Evolutionary conservation across 2,797 vertebrate genomes (phyloP), one percentile per base, ranked within the genome.

Genomic region (Semotilus atromaculatus): DNA sequence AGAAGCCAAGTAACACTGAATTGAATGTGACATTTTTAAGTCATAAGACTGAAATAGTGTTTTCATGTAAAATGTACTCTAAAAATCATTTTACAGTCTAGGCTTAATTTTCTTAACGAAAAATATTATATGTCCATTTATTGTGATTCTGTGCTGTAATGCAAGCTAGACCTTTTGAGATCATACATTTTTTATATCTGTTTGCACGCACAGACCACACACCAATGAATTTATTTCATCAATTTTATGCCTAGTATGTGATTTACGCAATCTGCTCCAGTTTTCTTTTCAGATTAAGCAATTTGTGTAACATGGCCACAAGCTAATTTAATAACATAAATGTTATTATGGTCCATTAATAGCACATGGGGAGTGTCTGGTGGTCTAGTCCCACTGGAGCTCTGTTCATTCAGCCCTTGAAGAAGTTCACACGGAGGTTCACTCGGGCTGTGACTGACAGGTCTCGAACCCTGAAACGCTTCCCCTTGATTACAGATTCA

Each of bases 381-480:
- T 73, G 36, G 48, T 36, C 48, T 43, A 29, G 74, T 84, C 82
- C 73, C 82, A 78, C n/a, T 45, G 82, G 73, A 78, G 82, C 82
- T 71, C 36, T 70, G 64, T 78, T 77, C 71, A 88, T 86, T 86
- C 81, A 88, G 80, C 58, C 79, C 51, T 82, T 43, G 75, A 80
- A 86, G 74, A 83, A 82, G 86, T 88, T 86, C 85, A 88, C 85
- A 79, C 67, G 67, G 80, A 73, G 80, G 85, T 82, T 77, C 64
- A 58, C 18, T 64, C 45, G 73, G 90, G 77, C 86, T 88, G 77
- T 94, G 93, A 94, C 91, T 94, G 93, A 94, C 93, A 94, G 93
- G 80, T 89, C 84, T 87, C 86, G 88, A 82, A 90, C 90, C 87
- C 78, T 72, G 80, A 80, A 87, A 85, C 81, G 75, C 85, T 90